These are phyloP conservation scores for Megalurothrips usitatus DNA, from an alignment of 2,888 invertebrate species.

Conservation along the genomic window DNA sequence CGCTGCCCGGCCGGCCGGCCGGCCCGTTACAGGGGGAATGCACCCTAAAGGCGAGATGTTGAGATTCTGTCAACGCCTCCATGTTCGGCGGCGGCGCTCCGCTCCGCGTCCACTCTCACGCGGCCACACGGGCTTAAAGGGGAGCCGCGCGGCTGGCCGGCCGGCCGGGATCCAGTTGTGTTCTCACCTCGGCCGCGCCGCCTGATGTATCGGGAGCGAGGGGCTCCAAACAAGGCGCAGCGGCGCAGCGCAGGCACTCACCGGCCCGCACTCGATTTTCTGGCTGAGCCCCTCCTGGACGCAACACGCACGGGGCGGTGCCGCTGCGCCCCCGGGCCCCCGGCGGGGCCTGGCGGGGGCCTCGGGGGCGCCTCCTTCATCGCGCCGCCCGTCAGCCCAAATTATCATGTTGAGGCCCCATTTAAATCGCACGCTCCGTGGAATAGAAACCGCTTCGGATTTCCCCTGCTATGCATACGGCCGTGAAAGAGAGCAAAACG, in stretches of 20 bases:
- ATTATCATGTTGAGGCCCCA: too few relatives aligned
- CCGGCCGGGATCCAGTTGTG: background rate
- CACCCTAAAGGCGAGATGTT: background rate
- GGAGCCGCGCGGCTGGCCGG: background rate
- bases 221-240: background rate
- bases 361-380: too few relatives aligned
- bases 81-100: slow-evolving; percentile 7
- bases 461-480: background rate
- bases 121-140: background rate
- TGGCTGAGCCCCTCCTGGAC: too few relatives aligned
- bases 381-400: too few relatives aligned
- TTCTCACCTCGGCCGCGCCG: too few relatives aligned
- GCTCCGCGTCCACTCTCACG: background rate
- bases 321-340: too few relatives aligned
- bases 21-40: background rate
- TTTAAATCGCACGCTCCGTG: too few relatives aligned
- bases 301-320: too few relatives aligned
- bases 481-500: background rate
- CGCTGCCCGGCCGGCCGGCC: background rate
- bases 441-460: too few relatives aligned
- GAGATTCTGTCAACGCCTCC: slow-evolving; percentile 7
- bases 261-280: too few relatives aligned
- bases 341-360: too few relatives aligned
- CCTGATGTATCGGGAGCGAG: background rate
- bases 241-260: too few relatives aligned